A percentile compares a stretch with the other conserved stretches of the same genome.
Conservation (phyloP, 2,888 invertebrate species). For the Endotricha flammealis region DNA sequence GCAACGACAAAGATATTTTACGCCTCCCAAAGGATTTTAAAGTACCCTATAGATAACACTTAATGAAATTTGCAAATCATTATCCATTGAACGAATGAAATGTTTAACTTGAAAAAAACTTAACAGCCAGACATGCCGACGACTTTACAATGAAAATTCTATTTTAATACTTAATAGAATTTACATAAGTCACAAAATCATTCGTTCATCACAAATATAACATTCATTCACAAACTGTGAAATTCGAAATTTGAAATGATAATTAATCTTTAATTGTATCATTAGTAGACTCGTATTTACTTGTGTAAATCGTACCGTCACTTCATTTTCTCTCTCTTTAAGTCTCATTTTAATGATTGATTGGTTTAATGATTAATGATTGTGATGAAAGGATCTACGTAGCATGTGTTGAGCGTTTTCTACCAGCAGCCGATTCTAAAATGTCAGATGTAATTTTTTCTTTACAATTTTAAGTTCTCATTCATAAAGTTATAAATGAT, state of each 20-base stretch:
- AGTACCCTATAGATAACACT: constrained; percentile 11
- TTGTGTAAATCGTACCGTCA: constrained; percentile 53
- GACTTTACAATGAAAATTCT: constrained; percentile 6
- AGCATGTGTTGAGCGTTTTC: constrained; percentile 57
- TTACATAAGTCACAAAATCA: not conserved
- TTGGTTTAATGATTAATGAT: constrained; percentile 68
- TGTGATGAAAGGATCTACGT: constrained; percentile 58
- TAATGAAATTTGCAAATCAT: constrained; percentile 15
- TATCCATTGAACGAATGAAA: constrained; percentile 13
- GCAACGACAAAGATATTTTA: too few relatives aligned
- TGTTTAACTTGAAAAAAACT: constrained; percentile 15
- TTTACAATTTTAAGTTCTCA: constrained; percentile 66
- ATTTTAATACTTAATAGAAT: constrained; percentile 4
- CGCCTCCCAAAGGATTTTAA: constrained; percentile 6
- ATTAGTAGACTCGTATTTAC: constrained; percentile 68
- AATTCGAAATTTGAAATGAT: constrained; percentile 52
- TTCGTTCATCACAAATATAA: constrained; percentile 22
- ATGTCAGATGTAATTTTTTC: constrained; percentile 60
- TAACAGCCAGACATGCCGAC: constrained; percentile 19
- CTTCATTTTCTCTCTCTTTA: constrained; percentile 77
- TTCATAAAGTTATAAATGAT: constrained; percentile 69
- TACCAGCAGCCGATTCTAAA: constrained; percentile 30
- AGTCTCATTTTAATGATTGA: constrained; percentile 75
- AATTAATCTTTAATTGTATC: constrained; percentile 75
- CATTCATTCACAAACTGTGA: constrained; percentile 50